Evolutionary conservation across 1,140 invertebrate genomes (phyloP).

Genomic region (Aphidius gifuensis): DNA sequence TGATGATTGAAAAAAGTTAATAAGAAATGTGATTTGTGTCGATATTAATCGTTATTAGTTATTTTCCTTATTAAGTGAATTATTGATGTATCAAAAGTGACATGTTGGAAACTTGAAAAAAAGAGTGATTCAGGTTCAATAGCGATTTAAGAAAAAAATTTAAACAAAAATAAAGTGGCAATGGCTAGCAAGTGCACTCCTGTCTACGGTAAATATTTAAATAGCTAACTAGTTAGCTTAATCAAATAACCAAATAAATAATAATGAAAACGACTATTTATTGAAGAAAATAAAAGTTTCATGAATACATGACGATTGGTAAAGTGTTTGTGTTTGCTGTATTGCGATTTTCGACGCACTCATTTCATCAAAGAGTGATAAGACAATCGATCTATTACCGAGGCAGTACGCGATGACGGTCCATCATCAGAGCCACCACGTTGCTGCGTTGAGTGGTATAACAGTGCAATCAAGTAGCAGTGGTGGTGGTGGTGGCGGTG

Average conservation of each 20-base stretch:
- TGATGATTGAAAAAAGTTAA: slow-evolving; percentile 4
- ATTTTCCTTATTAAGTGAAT: background rate
- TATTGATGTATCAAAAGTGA: background rate
- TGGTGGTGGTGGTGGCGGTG: too few species aligned
- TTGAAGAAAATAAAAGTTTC: too few species aligned
- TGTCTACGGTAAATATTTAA: slow-evolving; percentile 47
- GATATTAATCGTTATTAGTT: background rate
- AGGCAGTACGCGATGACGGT: slow-evolving; percentile 50
- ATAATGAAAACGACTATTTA: background rate
- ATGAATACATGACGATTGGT: too few species aligned
- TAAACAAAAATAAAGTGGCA: slow-evolving; percentile 36
- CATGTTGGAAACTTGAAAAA: slow-evolving; percentile 9
- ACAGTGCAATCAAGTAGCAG: slow-evolving; percentile 31
- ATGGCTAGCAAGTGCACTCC: slow-evolving; percentile 38
- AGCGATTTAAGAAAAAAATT: slow-evolving; percentile 29
- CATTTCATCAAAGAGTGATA: slow-evolving; percentile 40
- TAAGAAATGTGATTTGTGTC: background rate
- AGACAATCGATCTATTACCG: slow-evolving; percentile 42
- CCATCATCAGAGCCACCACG: slow-evolving; percentile 54
- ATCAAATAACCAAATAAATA: slow-evolving; percentile 33
- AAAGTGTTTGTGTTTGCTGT: too few species aligned
- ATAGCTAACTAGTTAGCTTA: slow-evolving; percentile 48
- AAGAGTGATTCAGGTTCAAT: slow-evolving; percentile 21
- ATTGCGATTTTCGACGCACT: too few species aligned
- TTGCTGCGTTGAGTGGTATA: slow-evolving; percentile 50